Percentiles rank a stretch among this genome's conserved stretches.
Conservation (phyloP, 2,888 invertebrate species). For the Chironomus riparius region DNA sequence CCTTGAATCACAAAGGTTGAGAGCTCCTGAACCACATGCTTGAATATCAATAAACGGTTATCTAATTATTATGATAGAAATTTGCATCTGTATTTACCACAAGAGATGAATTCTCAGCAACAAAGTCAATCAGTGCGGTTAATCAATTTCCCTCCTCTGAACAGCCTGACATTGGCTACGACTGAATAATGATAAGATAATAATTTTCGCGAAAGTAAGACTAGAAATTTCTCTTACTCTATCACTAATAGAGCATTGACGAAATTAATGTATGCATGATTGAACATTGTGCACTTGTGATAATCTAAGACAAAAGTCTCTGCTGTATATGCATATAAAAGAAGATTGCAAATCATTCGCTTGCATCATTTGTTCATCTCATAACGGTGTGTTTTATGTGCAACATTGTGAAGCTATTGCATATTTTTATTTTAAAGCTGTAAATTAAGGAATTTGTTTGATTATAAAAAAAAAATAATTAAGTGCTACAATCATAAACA, state of each 20-base stretch:
- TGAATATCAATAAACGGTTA: no score
- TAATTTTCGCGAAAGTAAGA: no score
- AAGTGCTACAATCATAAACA: background rate
- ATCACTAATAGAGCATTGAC: background rate
- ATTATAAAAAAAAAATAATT: background rate
- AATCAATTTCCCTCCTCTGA: no score
- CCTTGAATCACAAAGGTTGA: no score
- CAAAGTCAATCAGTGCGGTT: no score
- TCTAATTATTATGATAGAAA: no score
- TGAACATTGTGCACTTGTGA: background rate
- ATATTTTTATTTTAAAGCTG: background rate
- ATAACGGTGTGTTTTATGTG: background rate
- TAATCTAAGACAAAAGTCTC: background rate
- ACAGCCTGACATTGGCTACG: no score
- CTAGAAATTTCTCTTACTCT: no score
- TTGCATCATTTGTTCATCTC: background rate
- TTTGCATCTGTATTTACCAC: no score
- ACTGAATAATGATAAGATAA: no score
- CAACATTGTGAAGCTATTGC: background rate
- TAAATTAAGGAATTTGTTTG: background rate
- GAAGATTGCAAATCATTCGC: constrained; percentile 13
- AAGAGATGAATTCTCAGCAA: no score
- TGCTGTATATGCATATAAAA: background rate
- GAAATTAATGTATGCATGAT: background rate
- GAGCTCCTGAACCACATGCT: no score